Percentiles rank a stretch among this genome's conserved stretches.
Conservation (phyloP, 2,888 invertebrate species). For the Dasysyrphus tricinctus region DNA sequence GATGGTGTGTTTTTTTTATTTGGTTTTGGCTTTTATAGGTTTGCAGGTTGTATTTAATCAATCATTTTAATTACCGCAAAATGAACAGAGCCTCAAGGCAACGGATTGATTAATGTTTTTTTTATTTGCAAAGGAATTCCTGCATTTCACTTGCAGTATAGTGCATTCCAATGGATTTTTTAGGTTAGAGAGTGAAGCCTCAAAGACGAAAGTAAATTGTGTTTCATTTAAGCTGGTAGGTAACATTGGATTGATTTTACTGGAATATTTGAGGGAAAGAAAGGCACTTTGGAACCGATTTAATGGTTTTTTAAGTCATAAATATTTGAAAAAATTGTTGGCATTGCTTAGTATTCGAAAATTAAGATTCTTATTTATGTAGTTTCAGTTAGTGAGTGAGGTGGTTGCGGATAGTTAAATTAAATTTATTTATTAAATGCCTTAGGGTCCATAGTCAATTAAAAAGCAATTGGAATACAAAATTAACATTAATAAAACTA, state of each 20-base stretch:
- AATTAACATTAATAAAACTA: too few species aligned
- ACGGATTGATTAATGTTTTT: constrained; percentile 1
- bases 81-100: constrained; percentile 5
- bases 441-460: too few species aligned
- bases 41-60: constrained; percentile 28
- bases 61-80: constrained; percentile 37
- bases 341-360: too few species aligned
- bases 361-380: too few species aligned
- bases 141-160: constrained; percentile 20
- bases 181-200: not conserved
- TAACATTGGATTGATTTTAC: not conserved
- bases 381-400: too few species aligned
- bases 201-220: not conserved
- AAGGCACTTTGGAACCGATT: too few species aligned
- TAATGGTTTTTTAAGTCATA: too few species aligned
- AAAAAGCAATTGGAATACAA: too few species aligned
- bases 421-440: too few species aligned
- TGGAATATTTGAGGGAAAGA: not conserved
- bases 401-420: too few species aligned
- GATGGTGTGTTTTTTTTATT: not conserved
- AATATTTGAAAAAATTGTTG: too few species aligned
- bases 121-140: not conserved
- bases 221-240: not conserved
- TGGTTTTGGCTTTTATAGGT: not conserved
- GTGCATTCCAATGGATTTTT: not conserved